These are phyloP conservation scores for Toxostoma redivivum DNA, from an alignment of 2,113 vertebrate species.

Conservation along the genomic window DNA sequence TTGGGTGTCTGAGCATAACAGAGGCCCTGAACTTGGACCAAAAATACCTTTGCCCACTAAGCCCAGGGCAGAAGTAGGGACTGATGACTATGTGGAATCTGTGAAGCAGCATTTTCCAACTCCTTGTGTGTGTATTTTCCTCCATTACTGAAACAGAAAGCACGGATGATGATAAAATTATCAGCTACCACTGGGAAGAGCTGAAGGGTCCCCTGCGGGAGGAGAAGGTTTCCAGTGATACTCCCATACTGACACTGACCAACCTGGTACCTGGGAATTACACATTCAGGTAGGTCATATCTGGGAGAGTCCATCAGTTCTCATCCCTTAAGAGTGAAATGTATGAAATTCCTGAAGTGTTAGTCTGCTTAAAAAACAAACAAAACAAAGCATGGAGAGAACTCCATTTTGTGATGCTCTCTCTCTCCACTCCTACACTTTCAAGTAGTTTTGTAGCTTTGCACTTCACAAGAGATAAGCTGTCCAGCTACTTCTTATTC, in stretches of 20 bases:
- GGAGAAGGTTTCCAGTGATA: slow-evolving; percentile 90
- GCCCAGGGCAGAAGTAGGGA: background rate
- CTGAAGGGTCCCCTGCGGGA: slow-evolving; percentile 93
- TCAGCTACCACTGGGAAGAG: slow-evolving; percentile 94
- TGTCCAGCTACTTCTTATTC: background rate
- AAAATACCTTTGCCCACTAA: background rate
- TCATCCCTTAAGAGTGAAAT: background rate
- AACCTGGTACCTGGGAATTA: slow-evolving; percentile 94
- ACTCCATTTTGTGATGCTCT: background rate
- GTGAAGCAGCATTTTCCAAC: background rate
- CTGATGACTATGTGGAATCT: background rate
- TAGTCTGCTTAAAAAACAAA: background rate
- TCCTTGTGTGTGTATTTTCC: background rate
- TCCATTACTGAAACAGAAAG: slow-evolving; percentile 77
- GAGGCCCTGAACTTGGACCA: background rate
- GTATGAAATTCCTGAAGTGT: background rate
- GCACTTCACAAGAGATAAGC: background rate
- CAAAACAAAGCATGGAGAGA: background rate
- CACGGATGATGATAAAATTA: slow-evolving; percentile 93
- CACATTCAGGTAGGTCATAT: slow-evolving; percentile 85
- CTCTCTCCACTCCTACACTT: background rate
- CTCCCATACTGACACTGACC: slow-evolving; percentile 84
- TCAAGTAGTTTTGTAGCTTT: background rate
- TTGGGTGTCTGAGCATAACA: background rate
- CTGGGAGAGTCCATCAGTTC: background rate